Percentiles rank a stretch among this genome's conserved stretches.
These are phyloP conservation scores for Cordilura impudica DNA, from an alignment of 2,888 invertebrate genomes.

Conservation along the genomic window DNA sequence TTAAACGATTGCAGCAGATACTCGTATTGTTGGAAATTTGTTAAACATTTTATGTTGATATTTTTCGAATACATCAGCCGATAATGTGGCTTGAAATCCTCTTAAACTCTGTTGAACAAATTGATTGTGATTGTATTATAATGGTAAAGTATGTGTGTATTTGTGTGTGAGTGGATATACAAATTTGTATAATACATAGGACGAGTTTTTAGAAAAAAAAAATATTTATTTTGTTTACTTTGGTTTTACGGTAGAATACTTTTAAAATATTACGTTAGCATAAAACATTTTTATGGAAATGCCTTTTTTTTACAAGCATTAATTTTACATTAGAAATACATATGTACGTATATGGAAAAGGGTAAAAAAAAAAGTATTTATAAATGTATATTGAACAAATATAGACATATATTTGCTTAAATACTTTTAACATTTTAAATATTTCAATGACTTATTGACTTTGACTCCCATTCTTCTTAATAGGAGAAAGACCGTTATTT, in stretches of 20 bases:
- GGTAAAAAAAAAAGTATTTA: too few relatives aligned
- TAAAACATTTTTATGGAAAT: not conserved
- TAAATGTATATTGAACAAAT: too few relatives aligned
- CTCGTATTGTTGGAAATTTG: slow-evolving; percentile 12
- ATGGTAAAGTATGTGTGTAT: not conserved
- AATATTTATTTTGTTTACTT: slow-evolving; percentile 11
- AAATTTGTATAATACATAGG: not conserved
- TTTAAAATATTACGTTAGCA: slow-evolving; percentile 12
- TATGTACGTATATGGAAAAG: too few relatives aligned
- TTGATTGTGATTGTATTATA: slow-evolving; percentile 9
- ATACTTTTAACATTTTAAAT: too few relatives aligned
- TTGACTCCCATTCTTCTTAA: too few relatives aligned
- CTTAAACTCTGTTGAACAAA: slow-evolving; percentile 19
- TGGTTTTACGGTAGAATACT: slow-evolving; percentile 40
- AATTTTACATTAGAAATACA: too few relatives aligned
- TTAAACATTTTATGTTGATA: slow-evolving; percentile 3
- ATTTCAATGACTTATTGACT: too few relatives aligned
- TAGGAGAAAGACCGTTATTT: too few relatives aligned
- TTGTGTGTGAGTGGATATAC: not conserved
- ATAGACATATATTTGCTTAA: too few relatives aligned
- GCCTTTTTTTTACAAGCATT: not conserved
- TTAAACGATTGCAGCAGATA: slow-evolving; percentile 28
- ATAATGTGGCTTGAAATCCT: slow-evolving; percentile 1
- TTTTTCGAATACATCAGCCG: slow-evolving; percentile 9
- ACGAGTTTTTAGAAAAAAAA: not conserved